Conservation (phyloP, 2,888 invertebrate genomes). For the Cephus nigrinus region DNA sequence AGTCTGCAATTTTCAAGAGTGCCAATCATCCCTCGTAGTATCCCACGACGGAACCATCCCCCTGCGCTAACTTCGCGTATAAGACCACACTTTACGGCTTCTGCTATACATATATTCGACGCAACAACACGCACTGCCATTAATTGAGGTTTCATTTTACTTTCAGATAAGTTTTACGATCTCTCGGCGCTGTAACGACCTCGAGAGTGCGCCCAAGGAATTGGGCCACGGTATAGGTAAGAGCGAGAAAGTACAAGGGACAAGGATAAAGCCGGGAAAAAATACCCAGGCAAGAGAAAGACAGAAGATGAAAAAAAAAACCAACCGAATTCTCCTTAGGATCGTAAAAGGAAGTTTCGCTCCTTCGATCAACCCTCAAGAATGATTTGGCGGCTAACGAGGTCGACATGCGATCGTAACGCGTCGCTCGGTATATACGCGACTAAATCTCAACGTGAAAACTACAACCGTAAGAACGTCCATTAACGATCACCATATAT, state of each 20-base stretch:
- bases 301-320: neutral
- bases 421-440: neutral
- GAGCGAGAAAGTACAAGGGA: constrained; percentile 27
- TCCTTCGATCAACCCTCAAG: neutral
- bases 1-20: neutral
- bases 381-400: constrained; percentile 1
- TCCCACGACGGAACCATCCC: neutral
- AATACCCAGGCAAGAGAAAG: neutral
- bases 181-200: neutral
- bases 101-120: neutral
- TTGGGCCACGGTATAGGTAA: neutral
- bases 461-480: neutral
- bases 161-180: constrained; percentile 7
- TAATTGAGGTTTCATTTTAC: constrained; percentile 8
- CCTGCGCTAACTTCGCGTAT: neutral
- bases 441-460: neutral
- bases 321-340: neutral
- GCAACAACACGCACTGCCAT: neutral
- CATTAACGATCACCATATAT: neutral
- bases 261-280: constrained; percentile 32
- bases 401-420: neutral
- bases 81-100: neutral
- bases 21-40: neutral
- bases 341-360: constrained; percentile 3
- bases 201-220: neutral